A percentile compares a stretch with the other conserved stretches of the same genome.
Conservation (phyloP, 2,113 vertebrate genomes). For the Plecturocebus donacophilus region DNA sequence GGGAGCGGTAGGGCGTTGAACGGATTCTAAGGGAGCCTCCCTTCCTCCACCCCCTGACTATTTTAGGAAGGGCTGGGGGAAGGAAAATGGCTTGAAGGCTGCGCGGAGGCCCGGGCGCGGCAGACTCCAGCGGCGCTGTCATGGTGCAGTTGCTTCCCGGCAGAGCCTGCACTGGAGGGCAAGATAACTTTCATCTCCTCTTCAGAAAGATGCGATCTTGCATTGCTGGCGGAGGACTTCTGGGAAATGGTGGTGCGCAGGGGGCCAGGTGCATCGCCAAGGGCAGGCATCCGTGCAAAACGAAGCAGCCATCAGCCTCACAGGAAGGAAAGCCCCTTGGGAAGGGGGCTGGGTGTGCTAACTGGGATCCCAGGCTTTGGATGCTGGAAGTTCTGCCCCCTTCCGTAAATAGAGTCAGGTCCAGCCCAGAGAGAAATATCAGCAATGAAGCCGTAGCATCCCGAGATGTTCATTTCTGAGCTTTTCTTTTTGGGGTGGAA, state of each 20-base stretch:
- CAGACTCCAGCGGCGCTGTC: not conserved
- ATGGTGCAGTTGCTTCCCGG: not conserved
- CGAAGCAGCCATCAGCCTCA: not conserved
- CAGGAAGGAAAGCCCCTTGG: not conserved
- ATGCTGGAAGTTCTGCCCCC: not conserved
- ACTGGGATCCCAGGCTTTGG: not conserved
- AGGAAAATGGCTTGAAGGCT: not conserved
- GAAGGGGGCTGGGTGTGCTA: not conserved
- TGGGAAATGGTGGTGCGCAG: conserved; percentile 54
- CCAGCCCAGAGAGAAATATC: not conserved
- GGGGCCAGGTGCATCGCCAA: not conserved
- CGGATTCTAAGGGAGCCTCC: conserved; percentile 41
- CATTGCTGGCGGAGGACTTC: not conserved
- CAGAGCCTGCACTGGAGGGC: conserved; percentile 68
- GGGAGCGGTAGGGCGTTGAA: not conserved
- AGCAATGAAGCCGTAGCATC: not conserved
- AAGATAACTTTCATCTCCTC: conserved; percentile 57
- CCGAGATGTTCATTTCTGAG: not conserved
- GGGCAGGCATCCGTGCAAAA: not conserved
- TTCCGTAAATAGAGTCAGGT: not conserved
- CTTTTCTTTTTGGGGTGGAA: not conserved
- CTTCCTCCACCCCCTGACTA: conserved; percentile 65
- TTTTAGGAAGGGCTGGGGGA: conserved; percentile 55
- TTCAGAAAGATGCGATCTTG: not conserved
- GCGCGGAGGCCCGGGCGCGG: not conserved